phyloP scores from a whole-genome alignment of 1,140 invertebrate species.

The Heterodera schachtii region DNA sequence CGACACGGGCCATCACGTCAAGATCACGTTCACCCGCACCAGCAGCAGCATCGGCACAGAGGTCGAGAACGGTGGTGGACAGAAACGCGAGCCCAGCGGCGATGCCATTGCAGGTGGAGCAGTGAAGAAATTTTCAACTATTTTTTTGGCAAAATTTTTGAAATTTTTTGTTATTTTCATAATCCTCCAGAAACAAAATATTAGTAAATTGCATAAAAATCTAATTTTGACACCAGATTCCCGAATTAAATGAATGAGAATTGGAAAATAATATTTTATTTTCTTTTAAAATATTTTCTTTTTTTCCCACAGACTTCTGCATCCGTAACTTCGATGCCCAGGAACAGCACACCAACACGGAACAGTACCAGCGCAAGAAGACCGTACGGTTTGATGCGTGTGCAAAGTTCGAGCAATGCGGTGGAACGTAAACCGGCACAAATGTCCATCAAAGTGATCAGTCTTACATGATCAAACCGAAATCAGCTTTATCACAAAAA shows the following conservation, averaged over 20 bases:
- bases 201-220: too few species aligned
- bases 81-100: not conserved
- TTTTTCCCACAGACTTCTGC: conserved; percentile 29
- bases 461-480: conserved; percentile 39
- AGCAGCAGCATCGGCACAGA: not conserved
- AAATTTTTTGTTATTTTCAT: too few species aligned
- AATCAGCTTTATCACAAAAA: too few species aligned
- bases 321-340: conserved; percentile 20
- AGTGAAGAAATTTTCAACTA: too few species aligned
- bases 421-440: conserved; percentile 52
- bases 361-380: conserved; percentile 34
- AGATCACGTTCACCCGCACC: not conserved
- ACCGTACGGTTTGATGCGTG: conserved; percentile 57
- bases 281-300: too few species aligned
- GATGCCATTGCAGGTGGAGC: not conserved
- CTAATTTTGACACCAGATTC: too few species aligned
- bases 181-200: too few species aligned
- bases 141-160: too few species aligned
- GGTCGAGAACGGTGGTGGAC: not conserved
- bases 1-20: not conserved
- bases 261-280: conserved; percentile 1
- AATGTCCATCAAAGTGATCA: conserved; percentile 50
- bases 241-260: too few species aligned
- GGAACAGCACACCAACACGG: conserved; percentile 18
- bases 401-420: conserved; percentile 51